Evolutionary conservation across 2,797 vertebrate species (phyloP), one percentile per base, ranked within the genome.

Genomic region (Sternotherus odoratus): DNA sequence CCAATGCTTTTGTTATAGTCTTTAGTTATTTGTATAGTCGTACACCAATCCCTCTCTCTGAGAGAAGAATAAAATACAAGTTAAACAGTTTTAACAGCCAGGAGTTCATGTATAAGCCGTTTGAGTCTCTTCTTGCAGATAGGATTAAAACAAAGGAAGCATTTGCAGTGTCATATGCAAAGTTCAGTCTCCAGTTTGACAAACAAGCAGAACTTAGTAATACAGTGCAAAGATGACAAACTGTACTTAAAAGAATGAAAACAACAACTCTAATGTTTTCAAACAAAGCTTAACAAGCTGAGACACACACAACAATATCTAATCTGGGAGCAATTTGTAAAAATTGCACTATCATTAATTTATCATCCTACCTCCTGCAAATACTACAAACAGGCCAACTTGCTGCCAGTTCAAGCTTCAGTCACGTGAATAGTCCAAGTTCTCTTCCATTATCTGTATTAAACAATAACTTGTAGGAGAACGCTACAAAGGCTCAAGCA

Each of bases 341-440:
- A 83, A 95, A 93, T 6, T 87, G 53, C 89, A 89, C 39, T 94
- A 85, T 92, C 96, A 94, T 33, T 6, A 93, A 93, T 57, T 95
- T 63, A 92, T 88, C 86, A 93, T 93, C 95, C 93, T 91, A 96
- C 92, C 86, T 95, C 92, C 91, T 93, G 81, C 77, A 43, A 82
- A 90, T 92, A 77, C 88, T 89, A 83, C 5, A 13, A 92, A 87
- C 57, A 88, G 80, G 89, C 79, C 0, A 4, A 81, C 63, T 91
- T 87, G 54, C 84, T n/a, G 84, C 50, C 75, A 69, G 39, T 0
- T 17, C 75, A 92, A 87, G 82, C 83, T 88, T 69, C 1, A 89
- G 77, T 66, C 75, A 2, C 12, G 5, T 83, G 84, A 17, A 3
- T 77, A 79, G 90, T 86, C 83, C 13, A 1, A 36, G 74, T 83